phyloP scores from a whole-genome alignment of 2,888 invertebrate species.

The Arctia plantaginis region DNA sequence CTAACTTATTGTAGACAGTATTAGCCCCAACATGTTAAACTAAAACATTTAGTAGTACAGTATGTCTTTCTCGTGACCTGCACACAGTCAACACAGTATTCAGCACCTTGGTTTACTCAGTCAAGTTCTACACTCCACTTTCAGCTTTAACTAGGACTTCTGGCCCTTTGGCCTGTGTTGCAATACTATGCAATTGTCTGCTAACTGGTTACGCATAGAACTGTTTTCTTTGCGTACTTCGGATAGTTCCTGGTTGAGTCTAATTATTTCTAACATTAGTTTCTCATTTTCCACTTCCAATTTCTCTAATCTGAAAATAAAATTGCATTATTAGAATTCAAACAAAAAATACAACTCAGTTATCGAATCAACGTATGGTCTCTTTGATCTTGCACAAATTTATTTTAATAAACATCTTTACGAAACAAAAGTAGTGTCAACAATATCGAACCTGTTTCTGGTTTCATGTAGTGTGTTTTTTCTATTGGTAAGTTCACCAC shows the following conservation, averaged over 20 bases:
- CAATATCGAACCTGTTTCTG: background rate
- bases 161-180: slow-evolving; percentile 70
- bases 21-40: slow-evolving; percentile 37
- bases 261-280: slow-evolving; percentile 89
- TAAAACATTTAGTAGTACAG: slow-evolving; percentile 32
- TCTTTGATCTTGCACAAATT: too few species aligned
- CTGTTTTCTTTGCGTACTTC: slow-evolving; percentile 92
- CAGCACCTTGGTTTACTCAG: slow-evolving; percentile 62
- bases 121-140: slow-evolving; percentile 47
- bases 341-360: background rate
- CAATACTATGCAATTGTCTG: slow-evolving; percentile 87
- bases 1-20: slow-evolving; percentile 30
- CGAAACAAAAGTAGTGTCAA: background rate
- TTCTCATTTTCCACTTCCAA: slow-evolving; percentile 89
- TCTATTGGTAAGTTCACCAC: background rate
- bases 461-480: background rate
- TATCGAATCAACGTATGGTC: background rate
- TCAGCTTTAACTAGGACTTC: slow-evolving; percentile 70
- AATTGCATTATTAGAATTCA: background rate
- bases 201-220: slow-evolving; percentile 88
- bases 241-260: slow-evolving; percentile 90
- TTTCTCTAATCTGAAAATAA: slow-evolving; percentile 76
- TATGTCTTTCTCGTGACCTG: slow-evolving; percentile 29
- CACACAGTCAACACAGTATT: slow-evolving; percentile 52
- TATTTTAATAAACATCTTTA: too few species aligned